Evolutionary conservation across 2,888 invertebrate genomes (phyloP), one percentile per base, ranked within the genome.

Genomic region (Metopia argyrocephala): DNA sequence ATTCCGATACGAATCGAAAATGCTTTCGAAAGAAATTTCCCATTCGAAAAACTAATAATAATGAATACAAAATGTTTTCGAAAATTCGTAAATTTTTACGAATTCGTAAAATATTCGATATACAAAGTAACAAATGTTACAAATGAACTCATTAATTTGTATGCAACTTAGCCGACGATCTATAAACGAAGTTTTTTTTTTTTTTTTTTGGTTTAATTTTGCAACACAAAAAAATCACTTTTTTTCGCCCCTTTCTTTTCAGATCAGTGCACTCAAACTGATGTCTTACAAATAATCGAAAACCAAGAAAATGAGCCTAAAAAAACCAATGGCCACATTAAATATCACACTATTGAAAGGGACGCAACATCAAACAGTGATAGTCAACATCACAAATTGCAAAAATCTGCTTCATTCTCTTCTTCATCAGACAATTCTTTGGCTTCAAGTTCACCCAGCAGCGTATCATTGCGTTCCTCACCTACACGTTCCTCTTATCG

Each of bases 191-290:
- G 18, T 20, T 25, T 27, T 25, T n/a, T 2, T 27, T 27, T 25
- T 12, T 18, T 54, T 56, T 56, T 56, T n/a, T n/a, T n/a, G n/a
- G n/a, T n/a, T n/a, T n/a, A n/a, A n/a, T n/a, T n/a, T n/a, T n/a
- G n/a, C n/a, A n/a, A n/a, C n/a, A n/a, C n/a, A n/a, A n/a, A n/a
- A n/a, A n/a, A n/a, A n/a, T n/a, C 12, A 15, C 12, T 15, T 3
- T 12, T 38, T 38, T 38, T 38, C 2, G 15, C n/a, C n/a, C n/a
- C 15, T 38, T 25, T 9, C 1, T n/a, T 81, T 76, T 27, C 83
- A 88, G 88, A 88, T 85, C 88, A 87, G 79, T 87, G 87, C 71
- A 88, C 89, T 20, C 88, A 88, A 84, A 88, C 89, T 7, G 89
- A 88, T 25, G 38, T 84, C 54, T 79, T 88, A 45, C 85, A 87